These are phyloP conservation scores for Saimiri boliviensis DNA, from an alignment of 2,113 vertebrate species.

Conservation along the genomic window DNA sequence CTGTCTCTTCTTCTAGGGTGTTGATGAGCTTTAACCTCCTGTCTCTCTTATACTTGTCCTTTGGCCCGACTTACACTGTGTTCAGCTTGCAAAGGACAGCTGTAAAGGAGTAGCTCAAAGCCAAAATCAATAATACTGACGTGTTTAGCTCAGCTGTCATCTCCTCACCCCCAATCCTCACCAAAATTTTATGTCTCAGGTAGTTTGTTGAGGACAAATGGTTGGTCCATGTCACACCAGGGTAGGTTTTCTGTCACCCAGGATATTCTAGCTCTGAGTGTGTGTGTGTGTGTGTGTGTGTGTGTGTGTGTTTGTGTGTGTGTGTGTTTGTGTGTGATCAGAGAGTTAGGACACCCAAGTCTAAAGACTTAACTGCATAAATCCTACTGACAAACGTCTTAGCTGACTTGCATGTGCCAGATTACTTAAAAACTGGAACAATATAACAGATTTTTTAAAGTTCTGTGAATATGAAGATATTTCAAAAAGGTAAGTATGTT, in stretches of 20 bases:
- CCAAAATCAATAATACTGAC: not conserved
- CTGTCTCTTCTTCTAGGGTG: not conserved
- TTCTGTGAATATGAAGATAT: constrained; percentile 27
- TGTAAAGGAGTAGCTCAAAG: not conserved
- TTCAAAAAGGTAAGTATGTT: constrained; percentile 2
- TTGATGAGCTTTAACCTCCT: not conserved
- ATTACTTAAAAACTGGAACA: constrained; percentile 52
- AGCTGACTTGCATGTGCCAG: not conserved
- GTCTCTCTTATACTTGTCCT: not conserved
- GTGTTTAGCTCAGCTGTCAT: not conserved
- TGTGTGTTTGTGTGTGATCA: not conserved
- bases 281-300: too few species aligned
- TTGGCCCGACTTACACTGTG: not conserved
- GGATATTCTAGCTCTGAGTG: not conserved
- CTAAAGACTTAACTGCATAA: not conserved
- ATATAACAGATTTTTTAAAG: not conserved
- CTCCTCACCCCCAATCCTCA: not conserved
- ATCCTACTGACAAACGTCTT: constrained; percentile 30
- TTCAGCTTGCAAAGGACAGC: not conserved
- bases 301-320: not conserved
- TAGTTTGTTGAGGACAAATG: not conserved
- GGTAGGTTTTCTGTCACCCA: not conserved
- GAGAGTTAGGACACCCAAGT: not conserved
- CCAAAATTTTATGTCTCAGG: not conserved
- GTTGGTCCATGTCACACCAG: not conserved